Evolutionary conservation across 2,888 invertebrate species (phyloP).

Genomic region (Pantelozetes paolii): DNA sequence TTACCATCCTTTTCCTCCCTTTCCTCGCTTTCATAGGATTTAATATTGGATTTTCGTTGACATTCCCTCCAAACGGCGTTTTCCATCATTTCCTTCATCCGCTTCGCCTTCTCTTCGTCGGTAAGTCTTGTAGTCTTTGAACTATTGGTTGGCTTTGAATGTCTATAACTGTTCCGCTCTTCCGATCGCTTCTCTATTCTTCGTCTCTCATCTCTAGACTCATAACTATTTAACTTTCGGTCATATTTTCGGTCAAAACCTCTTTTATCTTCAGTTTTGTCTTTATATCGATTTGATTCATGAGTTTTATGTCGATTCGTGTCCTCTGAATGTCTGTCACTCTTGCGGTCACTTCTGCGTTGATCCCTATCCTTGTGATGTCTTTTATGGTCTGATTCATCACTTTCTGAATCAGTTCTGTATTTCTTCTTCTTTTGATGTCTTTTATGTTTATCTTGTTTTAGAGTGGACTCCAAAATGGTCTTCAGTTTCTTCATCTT

Average conservation of each 20-base stretch:
- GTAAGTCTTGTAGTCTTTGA: slow-evolving; percentile 11
- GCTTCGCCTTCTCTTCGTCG: slow-evolving; percentile 63
- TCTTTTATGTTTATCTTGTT: slow-evolving; percentile 56
- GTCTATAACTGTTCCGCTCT: too few relatives aligned
- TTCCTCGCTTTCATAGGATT: slow-evolving; percentile 53
- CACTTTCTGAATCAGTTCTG: slow-evolving; percentile 10
- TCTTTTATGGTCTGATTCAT: slow-evolving; percentile 17
- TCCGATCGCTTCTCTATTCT: slow-evolving; percentile 12
- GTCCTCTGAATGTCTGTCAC: slow-evolving; percentile 23
- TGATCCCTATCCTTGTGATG: background rate
- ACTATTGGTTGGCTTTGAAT: background rate
- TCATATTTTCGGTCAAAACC: background rate
- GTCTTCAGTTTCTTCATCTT: slow-evolving; percentile 80
- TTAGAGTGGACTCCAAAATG: slow-evolving; percentile 57
- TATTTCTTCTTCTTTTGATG: slow-evolving; percentile 50
- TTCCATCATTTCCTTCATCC: slow-evolving; percentile 73
- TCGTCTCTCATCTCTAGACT: background rate
- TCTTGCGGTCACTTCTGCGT: background rate
- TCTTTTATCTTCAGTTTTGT: slow-evolving; percentile 18
- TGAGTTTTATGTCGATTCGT: slow-evolving; percentile 51
- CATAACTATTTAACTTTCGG: background rate
- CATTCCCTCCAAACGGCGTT: slow-evolving; percentile 63
- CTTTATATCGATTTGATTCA: slow-evolving; percentile 21
- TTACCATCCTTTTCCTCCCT: slow-evolving; percentile 49
- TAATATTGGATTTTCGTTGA: slow-evolving; percentile 53